These are phyloP conservation scores for Capra hircus DNA, from an alignment of 2,113 vertebrate genomes.

Conservation along the genomic window DNA sequence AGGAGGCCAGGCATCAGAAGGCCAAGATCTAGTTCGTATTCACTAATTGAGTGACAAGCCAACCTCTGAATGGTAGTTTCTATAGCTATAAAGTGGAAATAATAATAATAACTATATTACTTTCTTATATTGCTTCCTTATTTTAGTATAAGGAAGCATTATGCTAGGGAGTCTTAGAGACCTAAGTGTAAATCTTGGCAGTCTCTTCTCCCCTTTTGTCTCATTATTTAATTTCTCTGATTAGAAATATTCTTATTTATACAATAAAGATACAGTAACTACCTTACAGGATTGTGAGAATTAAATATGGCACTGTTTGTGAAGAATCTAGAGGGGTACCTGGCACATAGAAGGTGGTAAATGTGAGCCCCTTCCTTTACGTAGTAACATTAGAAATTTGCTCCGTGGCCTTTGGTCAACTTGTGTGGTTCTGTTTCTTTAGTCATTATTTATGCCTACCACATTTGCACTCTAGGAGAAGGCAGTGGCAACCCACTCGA, in stretches of 20 bases:
- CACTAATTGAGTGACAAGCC: not conserved
- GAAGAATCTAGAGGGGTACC: not conserved
- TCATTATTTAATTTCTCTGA: not conserved
- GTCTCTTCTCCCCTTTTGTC: not conserved
- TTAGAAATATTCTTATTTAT: constrained; percentile 1
- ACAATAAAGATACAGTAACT: not conserved
- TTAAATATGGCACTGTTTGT: not conserved
- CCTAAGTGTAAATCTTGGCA: not conserved
- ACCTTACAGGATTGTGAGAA: not conserved
- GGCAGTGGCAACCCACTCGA: no score
- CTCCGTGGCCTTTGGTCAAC: not conserved
- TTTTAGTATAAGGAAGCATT: not conserved
- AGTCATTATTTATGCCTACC: not conserved
- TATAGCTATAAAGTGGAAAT: not conserved
- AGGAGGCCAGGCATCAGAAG: not conserved
- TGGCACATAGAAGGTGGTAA: not conserved
- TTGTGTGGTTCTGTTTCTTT: not conserved
- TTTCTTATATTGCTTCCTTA: not conserved
- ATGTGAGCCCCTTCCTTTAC: not conserved
- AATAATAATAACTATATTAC: not conserved
- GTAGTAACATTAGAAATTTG: not conserved
- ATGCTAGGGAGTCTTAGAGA: not conserved
- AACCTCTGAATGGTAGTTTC: not conserved
- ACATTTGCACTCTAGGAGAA: not conserved
- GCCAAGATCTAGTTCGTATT: not conserved